These are phyloP conservation scores for Micronycteris hirsuta DNA, from an alignment of 2,113 vertebrate species.

Conservation along the genomic window DNA sequence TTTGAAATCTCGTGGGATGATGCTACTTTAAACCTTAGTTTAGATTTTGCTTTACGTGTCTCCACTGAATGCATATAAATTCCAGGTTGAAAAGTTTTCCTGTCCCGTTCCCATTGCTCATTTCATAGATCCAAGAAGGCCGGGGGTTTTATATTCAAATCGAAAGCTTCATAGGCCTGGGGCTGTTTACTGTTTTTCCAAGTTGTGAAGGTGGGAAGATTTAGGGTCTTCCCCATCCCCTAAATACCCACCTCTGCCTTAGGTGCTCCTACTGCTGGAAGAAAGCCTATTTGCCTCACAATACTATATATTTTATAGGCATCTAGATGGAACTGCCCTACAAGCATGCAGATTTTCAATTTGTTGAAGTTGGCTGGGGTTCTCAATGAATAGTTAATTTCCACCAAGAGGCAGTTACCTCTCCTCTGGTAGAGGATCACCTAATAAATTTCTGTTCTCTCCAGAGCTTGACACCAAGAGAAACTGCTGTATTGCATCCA, in stretches of 20 bases:
- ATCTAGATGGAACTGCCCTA: background rate
- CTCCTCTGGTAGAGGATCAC: background rate
- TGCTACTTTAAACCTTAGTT: background rate
- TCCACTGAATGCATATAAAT: background rate
- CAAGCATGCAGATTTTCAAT: background rate
- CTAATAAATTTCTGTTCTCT: slow-evolving; percentile 2
- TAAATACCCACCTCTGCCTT: background rate
- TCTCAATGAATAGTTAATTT: background rate
- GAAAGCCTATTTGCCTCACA: background rate
- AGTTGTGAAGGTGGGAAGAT: background rate
- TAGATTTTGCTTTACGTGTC: background rate
- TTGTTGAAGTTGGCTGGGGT: background rate
- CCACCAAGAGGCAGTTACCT: background rate
- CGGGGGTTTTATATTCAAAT: background rate
- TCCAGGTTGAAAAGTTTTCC: background rate
- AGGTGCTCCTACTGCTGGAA: background rate
- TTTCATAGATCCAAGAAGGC: background rate
- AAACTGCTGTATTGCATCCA: background rate
- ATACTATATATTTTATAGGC: background rate
- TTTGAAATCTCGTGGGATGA: background rate
- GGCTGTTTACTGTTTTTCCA: background rate
- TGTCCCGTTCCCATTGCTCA: background rate
- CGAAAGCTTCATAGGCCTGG: background rate
- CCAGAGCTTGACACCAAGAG: background rate
- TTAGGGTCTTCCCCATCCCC: background rate